Evolutionary conservation across 2,888 invertebrate genomes (phyloP), one percentile per base, ranked within the genome.

Genomic region (Dryococelus australis): DNA sequence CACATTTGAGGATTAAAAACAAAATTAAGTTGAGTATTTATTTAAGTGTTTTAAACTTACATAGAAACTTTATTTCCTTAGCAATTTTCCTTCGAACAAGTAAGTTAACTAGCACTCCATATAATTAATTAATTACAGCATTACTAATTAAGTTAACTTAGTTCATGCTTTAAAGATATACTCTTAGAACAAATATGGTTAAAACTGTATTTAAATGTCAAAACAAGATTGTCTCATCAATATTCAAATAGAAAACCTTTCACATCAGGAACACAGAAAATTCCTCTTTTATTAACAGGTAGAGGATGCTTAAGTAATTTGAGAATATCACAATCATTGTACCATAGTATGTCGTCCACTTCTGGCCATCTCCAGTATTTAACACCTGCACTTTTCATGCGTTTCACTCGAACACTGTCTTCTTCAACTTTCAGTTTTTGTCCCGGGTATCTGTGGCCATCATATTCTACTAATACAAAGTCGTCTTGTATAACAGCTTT

Each of bases 191-290:
- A 79, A 79, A 79, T 79, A 79, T 79, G 27, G 10, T 3, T 20
- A 79, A 24, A 10, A 26, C 10, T 24, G 20, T 10, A 79, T 79
- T 24, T 79, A 79, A n/a, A 79, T 26, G 10, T 27, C n/a, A n/a
- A n/a, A n/a, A n/a, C n/a, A n/a, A n/a, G n/a, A n/a, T 79, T 12
- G 79, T 79, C 13, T 79, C 2, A 79, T 79, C 27, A 3, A 24
- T 79, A 79, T 10, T 79, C 79, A 79, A 79, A 79, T 79, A 79
- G 27, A 79, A 79, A 79, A 79, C 79, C n/a, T 79, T 79, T 79
- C 20, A 79, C 79, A 79, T 79, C 13, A 79, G 79, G 9, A 26
- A 79, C n/a, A 79, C 79, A 16, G 79, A 79, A 0, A 79, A 79
- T 3, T 79, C 13, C 13, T 20, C 79, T 79, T 79, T 79, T 79